Conservation (phyloP, 2,797 vertebrate genomes). For the Selene dorsalis region DNA sequence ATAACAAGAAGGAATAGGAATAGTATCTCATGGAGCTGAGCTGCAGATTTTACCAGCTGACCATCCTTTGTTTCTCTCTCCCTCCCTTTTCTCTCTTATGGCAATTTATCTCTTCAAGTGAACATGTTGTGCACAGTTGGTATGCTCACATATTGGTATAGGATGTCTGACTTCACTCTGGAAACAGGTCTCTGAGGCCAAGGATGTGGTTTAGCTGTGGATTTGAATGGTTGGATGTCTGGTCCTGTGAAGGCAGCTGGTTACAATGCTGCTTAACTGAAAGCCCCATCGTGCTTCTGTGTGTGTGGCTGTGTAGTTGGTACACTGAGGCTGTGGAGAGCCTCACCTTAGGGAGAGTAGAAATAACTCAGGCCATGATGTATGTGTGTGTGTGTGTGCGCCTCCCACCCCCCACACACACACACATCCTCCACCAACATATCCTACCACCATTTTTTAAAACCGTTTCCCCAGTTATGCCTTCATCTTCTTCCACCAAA, state of each 20-base stretch:
- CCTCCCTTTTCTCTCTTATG: conserved; percentile 3
- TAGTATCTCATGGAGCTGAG: conserved; percentile 22
- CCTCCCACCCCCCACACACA: conserved; percentile 35
- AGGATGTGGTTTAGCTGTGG: conserved; percentile 45
- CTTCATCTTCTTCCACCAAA: conserved; percentile 54
- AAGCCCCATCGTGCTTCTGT: conserved; percentile 52
- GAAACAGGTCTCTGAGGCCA: conserved; percentile 28
- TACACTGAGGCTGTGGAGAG: conserved; percentile 48
- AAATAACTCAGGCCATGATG: conserved; percentile 60
- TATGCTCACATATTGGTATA: conserved; percentile 34
- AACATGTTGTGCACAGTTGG: conserved; percentile 44
- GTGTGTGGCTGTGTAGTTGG: conserved; percentile 40
- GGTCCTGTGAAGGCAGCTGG: conserved; percentile 30
- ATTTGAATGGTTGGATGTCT: conserved; percentile 40
- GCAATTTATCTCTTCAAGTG: conserved; percentile 42
- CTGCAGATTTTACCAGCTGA: conserved; percentile 38
- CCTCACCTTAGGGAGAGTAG: conserved; percentile 62
- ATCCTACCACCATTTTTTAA: conserved; percentile 31
- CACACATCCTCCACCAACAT: conserved; percentile 27
- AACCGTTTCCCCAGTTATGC: conserved; percentile 40
- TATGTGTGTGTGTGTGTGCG: conserved; percentile 3
- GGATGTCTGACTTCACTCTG: conserved; percentile 38
- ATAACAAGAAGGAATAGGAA: background rate
- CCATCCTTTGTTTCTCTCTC: background rate
- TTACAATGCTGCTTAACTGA: conserved; percentile 61